Conservation (phyloP, 2,113 vertebrate genomes). For the Sapayoa aenigma region DNA sequence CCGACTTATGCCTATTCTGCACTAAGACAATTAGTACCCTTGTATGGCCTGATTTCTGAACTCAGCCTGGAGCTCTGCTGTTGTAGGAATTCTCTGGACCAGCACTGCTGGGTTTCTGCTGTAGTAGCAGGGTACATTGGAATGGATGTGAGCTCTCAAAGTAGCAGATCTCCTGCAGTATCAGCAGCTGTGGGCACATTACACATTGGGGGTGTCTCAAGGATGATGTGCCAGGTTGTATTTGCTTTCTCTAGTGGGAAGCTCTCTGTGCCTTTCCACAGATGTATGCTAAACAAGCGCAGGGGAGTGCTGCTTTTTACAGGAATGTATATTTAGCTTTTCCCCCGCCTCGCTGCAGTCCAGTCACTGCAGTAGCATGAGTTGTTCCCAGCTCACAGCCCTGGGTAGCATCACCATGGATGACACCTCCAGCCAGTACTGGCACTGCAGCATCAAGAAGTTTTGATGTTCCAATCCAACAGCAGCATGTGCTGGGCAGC, state of each 20-base stretch:
- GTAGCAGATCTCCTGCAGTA: neutral
- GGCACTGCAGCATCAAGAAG: neutral
- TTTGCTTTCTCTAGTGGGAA: neutral
- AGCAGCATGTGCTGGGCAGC: neutral
- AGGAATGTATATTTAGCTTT: neutral
- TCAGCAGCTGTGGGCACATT: neutral
- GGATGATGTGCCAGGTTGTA: neutral
- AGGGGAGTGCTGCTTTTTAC: conserved; percentile 12
- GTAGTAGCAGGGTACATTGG: accelerated
- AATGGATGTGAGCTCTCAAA: neutral
- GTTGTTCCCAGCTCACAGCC: neutral
- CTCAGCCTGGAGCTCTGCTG: neutral
- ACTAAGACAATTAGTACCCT: neutral
- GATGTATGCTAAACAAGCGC: neutral
- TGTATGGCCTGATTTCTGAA: neutral
- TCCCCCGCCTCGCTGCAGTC: neutral
- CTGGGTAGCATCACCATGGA: neutral
- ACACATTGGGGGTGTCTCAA: neutral
- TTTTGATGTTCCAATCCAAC: neutral
- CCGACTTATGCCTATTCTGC: neutral
- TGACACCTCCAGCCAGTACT: neutral
- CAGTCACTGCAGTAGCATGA: neutral
- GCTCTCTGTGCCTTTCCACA: neutral
- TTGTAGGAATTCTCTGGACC: neutral
- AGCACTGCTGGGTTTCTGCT: neutral